Conservation (phyloP, 2,888 invertebrate genomes). For the Mesorhabditis belari region DNA sequence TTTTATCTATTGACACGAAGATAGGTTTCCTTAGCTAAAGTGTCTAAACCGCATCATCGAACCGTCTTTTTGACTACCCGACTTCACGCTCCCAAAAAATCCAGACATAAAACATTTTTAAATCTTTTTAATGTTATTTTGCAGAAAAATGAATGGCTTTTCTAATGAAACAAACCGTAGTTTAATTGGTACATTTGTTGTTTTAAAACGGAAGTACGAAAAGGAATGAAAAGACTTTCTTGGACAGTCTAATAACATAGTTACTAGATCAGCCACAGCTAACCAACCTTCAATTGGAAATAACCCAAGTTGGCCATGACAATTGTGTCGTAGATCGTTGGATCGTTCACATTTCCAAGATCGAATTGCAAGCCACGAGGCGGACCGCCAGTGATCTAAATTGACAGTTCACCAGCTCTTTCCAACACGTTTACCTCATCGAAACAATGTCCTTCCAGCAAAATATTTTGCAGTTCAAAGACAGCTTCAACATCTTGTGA, state of each 20-base stretch:
- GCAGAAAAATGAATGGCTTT: too few relatives aligned
- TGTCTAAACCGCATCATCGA: too few relatives aligned
- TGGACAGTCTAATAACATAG: background rate
- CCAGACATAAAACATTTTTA: too few relatives aligned
- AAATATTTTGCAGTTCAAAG: constrained; percentile 86
- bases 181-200: too few relatives aligned
- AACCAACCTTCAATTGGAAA: constrained; percentile 68
- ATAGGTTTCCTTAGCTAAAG: too few relatives aligned
- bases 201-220: too few relatives aligned
- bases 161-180: too few relatives aligned
- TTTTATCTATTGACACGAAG: too few relatives aligned
- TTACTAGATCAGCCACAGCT: background rate
- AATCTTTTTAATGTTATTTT: too few relatives aligned
- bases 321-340: constrained; percentile 80
- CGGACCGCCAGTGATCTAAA: constrained; percentile 68
- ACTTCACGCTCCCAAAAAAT: too few relatives aligned
- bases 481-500: constrained; percentile 65
- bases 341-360: constrained; percentile 67
- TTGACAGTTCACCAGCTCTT: background rate
- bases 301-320: constrained; percentile 99
- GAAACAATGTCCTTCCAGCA: constrained; percentile 92
- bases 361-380: constrained; percentile 94
- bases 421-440: constrained; percentile 64
- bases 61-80: too few relatives aligned
- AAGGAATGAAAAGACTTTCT: too few relatives aligned